A percentile compares a stretch with the other conserved stretches of the same genome.
phyloP scores from a whole-genome alignment of 2,113 vertebrate species.

The Callaeas wilsoni region DNA sequence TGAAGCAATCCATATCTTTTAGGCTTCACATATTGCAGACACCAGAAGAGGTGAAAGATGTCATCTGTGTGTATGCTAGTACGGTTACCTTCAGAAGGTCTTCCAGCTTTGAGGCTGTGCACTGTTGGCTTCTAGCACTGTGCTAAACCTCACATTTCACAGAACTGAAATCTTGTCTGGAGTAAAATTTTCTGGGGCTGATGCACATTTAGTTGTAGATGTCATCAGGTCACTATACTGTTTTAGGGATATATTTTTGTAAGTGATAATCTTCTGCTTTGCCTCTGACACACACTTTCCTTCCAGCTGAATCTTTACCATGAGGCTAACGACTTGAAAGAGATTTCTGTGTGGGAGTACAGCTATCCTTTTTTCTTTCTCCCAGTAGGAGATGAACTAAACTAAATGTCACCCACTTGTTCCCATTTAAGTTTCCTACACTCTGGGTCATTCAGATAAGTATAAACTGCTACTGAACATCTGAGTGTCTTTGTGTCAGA shows the following conservation, averaged over 20 bases:
- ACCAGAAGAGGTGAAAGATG: background rate
- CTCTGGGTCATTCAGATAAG: constrained; percentile 20
- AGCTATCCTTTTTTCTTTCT: constrained; percentile 36
- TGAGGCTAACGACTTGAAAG: constrained; percentile 40
- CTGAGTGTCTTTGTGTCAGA: constrained; percentile 11
- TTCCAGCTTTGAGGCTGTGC: background rate
- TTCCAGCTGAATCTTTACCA: constrained; percentile 34
- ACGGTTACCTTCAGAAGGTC: background rate
- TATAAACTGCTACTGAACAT: constrained; percentile 32
- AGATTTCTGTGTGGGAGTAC: constrained; percentile 34
- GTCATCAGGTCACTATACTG: background rate
- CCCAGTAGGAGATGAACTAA: background rate
- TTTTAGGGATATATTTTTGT: constrained; percentile 7
- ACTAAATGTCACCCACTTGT: constrained; percentile 38
- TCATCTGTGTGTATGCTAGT: background rate
- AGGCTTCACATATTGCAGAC: background rate
- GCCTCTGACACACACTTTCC: constrained; percentile 3
- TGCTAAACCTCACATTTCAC: background rate
- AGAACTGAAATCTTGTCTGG: background rate
- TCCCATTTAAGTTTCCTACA: constrained; percentile 36
- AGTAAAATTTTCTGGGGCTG: background rate
- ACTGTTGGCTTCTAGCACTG: background rate
- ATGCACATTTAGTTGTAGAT: constrained; percentile 10
- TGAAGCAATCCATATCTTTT: background rate
- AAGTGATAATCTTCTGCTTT: constrained; percentile 27